These are phyloP conservation scores for Chiloscyllium plagiosum DNA, from an alignment of 2,113 vertebrate species.

Conservation along the genomic window DNA sequence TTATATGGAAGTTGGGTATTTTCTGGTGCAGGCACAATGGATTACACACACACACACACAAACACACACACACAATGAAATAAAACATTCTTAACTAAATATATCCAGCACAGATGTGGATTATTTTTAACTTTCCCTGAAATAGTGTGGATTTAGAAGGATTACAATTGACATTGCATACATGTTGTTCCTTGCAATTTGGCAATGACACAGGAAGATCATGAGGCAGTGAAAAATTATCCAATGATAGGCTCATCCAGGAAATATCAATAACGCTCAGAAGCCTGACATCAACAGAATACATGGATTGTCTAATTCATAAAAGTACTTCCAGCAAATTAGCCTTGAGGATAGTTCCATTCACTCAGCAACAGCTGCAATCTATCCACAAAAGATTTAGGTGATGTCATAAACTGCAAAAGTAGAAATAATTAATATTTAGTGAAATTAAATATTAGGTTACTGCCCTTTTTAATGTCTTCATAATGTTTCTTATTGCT, in stretches of 20 bases:
- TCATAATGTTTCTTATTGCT: neutral
- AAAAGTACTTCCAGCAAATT: conserved; percentile 10
- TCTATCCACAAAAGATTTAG: neutral
- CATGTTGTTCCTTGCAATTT: neutral
- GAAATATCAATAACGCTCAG: neutral
- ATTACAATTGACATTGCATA: neutral
- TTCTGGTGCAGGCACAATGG: no score
- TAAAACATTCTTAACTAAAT: neutral
- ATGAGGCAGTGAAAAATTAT: neutral
- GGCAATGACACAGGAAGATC: neutral
- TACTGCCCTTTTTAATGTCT: neutral
- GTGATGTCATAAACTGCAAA: neutral
- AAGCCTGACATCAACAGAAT: neutral
- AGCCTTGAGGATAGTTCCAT: neutral
- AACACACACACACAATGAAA: neutral
- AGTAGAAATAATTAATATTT: neutral
- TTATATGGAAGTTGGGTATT: neutral
- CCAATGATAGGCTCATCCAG: neutral
- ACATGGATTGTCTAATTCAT: neutral
- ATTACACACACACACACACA: no score
- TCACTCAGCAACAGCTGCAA: neutral
- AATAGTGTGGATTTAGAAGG: neutral
- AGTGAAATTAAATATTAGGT: neutral
- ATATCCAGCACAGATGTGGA: neutral
- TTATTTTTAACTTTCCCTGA: neutral